phyloP scores from a whole-genome alignment of 2,113 vertebrate species.

The Columba livia region DNA sequence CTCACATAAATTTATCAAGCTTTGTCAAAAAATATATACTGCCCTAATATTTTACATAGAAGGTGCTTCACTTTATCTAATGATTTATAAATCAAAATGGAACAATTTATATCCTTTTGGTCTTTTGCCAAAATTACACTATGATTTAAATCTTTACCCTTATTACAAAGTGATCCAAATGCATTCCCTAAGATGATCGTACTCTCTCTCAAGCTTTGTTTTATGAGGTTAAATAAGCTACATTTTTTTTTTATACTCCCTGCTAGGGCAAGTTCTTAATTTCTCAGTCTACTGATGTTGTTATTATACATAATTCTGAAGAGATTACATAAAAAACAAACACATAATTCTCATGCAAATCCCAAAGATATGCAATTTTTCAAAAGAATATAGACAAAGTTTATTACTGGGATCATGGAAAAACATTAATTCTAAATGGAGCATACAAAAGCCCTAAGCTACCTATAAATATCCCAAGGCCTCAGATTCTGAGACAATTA shows the following conservation, averaged over 20 bases:
- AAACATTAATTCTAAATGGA: not conserved
- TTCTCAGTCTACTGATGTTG: not conserved
- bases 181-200: not conserved
- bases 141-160: not conserved
- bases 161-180: not conserved
- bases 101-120: not conserved
- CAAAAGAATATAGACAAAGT: not conserved
- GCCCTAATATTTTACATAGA: not conserved
- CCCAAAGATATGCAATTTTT: not conserved
- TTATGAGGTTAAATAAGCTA: not conserved
- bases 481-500: not conserved
- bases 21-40: not conserved
- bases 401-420: not conserved
- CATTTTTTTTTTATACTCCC: not conserved
- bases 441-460: not conserved
- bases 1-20: not conserved
- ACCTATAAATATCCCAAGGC: not conserved
- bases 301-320: not conserved
- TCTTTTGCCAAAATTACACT: not conserved
- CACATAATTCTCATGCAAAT: not conserved
- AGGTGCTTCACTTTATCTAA: not conserved
- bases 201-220: not conserved
- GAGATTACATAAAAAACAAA: not conserved
- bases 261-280: not conserved
- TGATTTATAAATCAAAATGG: not conserved